A percentile compares a stretch with the other conserved stretches of the same genome.
phyloP scores from a whole-genome alignment of 1,140 invertebrate species.

The Penaeus chinensis region DNA sequence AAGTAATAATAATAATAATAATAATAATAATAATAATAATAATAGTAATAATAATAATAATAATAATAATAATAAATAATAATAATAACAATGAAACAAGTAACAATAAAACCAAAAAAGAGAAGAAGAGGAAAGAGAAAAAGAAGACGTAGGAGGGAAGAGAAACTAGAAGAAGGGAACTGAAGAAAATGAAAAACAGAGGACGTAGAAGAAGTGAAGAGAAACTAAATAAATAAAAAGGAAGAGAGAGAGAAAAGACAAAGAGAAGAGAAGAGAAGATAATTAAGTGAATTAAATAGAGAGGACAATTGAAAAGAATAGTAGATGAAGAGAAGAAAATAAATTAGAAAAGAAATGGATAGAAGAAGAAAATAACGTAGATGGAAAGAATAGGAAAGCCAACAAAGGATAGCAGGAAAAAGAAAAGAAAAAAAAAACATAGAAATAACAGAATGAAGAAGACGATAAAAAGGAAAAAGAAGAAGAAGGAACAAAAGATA shows the following conservation, averaged over 20 bases:
- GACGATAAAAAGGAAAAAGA: not conserved
- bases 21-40: too few species aligned
- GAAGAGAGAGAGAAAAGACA: constrained; percentile 24
- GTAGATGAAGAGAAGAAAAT: not conserved
- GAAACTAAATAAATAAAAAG: not conserved
- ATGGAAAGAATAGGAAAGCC: not conserved
- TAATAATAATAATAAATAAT: too few species aligned
- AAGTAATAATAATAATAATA: too few species aligned
- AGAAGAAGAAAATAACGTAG: not conserved
- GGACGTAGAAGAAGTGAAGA: not conserved
- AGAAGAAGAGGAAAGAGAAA: not conserved
- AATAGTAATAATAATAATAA: too few species aligned
- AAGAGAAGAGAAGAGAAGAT: not conserved
- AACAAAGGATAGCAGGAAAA: not conserved
- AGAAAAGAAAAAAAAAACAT: not conserved
- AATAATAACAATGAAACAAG: too few species aligned
- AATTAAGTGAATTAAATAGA: not conserved
- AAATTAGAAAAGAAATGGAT: too few species aligned
- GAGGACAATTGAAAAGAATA: not conserved
- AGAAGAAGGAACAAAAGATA: not conserved
- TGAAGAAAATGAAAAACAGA: not conserved
- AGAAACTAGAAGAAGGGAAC: not conserved
- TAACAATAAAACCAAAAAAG: not conserved
- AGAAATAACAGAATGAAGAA: not conserved
- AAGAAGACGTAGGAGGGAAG: not conserved